phyloP scores from a whole-genome alignment of 1,140 invertebrate species.

The Theocolax elegans region DNA sequence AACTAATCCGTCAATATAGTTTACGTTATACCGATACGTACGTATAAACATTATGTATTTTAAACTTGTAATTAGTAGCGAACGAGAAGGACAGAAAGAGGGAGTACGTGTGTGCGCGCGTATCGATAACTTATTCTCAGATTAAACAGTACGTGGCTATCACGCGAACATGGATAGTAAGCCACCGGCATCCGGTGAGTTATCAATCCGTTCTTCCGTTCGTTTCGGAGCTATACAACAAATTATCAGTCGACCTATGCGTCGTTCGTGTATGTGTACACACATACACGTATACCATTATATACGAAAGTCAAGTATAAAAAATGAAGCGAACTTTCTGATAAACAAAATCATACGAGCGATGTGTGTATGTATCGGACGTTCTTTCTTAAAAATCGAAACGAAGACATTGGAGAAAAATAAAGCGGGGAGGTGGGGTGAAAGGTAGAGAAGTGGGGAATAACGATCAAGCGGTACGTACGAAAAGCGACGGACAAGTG shows the following conservation, averaged over 20 bases:
- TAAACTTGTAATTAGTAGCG: too few relatives aligned
- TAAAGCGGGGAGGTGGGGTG: background rate
- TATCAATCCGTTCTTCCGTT: conserved; percentile 63
- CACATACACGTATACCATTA: too few relatives aligned
- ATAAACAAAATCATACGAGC: conserved; percentile 16
- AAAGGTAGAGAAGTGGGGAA: background rate
- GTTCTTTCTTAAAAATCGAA: too few relatives aligned
- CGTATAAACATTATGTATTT: too few relatives aligned
- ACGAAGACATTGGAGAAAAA: background rate
- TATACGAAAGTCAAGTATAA: too few relatives aligned
- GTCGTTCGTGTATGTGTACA: too few relatives aligned
- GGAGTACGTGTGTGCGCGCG: background rate
- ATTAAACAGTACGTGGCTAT: conserved; percentile 12
- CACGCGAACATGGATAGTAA: conserved; percentile 49
- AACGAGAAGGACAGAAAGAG: too few relatives aligned
- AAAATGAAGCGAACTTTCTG: conserved; percentile 1
- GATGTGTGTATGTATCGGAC: background rate
- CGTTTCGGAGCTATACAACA: conserved; percentile 34
- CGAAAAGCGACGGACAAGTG: background rate
- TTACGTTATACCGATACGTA: too few relatives aligned
- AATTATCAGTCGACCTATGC: conserved; percentile 24
- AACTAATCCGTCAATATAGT: too few relatives aligned
- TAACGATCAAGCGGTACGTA: background rate
- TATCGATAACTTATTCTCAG: conserved; percentile 36
- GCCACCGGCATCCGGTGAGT: conserved; percentile 60